Evolutionary conservation across 2,113 vertebrate genomes (phyloP).

Genomic region (Peucedramus taeniatus): DNA sequence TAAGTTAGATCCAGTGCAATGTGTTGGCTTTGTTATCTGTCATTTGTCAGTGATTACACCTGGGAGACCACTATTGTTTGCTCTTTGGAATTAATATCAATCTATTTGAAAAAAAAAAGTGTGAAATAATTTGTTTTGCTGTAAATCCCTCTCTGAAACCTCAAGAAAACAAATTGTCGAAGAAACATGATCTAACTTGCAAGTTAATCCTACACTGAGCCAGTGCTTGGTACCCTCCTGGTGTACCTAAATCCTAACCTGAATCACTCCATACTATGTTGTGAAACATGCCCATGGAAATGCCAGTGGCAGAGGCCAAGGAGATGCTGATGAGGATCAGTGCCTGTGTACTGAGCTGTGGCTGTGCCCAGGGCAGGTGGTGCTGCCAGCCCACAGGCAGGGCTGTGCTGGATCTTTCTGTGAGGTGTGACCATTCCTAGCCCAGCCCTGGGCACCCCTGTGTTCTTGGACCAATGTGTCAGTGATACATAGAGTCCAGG

Average conservation of each 20-base stretch:
- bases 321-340: not conserved
- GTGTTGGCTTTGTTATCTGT: not conserved
- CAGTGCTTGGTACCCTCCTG: not conserved
- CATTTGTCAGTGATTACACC: not conserved
- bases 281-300: not conserved
- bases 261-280: not conserved
- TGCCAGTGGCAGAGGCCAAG: not conserved
- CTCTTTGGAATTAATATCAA: not conserved
- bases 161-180: not conserved
- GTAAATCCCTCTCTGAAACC: not conserved
- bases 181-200: not conserved
- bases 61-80: not conserved
- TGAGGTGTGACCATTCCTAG: too few relatives aligned
- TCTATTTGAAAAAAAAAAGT: not conserved
- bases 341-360: not conserved
- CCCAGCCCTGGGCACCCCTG: not conserved
- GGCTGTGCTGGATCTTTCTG: not conserved
- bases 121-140: not conserved
- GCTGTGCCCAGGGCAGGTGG: not conserved
- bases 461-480: accelerated
- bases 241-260: not conserved
- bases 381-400: not conserved
- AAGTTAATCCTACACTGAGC: not conserved
- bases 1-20: not conserved
- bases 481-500: accelerated